Evolutionary conservation across 2,797 vertebrate genomes (phyloP), one percentile per base, ranked within the genome.

Genomic region (Sebastes umbrosus): DNA sequence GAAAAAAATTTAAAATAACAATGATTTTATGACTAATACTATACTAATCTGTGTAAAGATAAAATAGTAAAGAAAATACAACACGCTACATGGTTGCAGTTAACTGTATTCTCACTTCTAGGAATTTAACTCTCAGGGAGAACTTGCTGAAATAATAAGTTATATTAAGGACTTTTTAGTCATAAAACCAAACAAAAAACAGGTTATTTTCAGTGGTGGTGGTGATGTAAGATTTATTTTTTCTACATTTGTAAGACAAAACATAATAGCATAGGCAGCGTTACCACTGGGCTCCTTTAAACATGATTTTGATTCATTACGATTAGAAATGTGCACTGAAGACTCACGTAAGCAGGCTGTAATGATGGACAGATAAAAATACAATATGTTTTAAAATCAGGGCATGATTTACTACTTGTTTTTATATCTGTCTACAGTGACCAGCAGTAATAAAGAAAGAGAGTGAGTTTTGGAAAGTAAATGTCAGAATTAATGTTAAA

Each of bases 1-100:
- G 16, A 46, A 46, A 0, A 20, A 8, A 46, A 39, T 0, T 39
- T 14, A 39, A 50, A 50, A 20, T 50, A 0, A 50, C 7, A 50
- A 50, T 50, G 46, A 8, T 50, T 50, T 50, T 50, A 50, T 20
- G 46, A 50, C 34, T 34, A 34, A 34, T 34, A 34, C 9, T 32
- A 32, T 32, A 32, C 32, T 32, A 32, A 34, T 34, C 32, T 34
- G 32, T 34, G 32, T n/a, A n/a, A n/a, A n/a, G n/a, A n/a, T n/a
- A n/a, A n/a, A n/a, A 60, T n/a, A 60, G 58, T 60, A 11, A 60
- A 60, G 16, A 20, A 32, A 60, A 62, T 20, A 62, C 9, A 32
- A n/a, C 59, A 60, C 16, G 1, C 29, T 60, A 16, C 25, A 52
- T n/a, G 8, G 25, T 8, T 18, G 16, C 3, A 8, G 6, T 46